These are phyloP conservation scores for Deilephila elpenor DNA, from an alignment of 2,888 invertebrate species.

Conservation along the genomic window DNA sequence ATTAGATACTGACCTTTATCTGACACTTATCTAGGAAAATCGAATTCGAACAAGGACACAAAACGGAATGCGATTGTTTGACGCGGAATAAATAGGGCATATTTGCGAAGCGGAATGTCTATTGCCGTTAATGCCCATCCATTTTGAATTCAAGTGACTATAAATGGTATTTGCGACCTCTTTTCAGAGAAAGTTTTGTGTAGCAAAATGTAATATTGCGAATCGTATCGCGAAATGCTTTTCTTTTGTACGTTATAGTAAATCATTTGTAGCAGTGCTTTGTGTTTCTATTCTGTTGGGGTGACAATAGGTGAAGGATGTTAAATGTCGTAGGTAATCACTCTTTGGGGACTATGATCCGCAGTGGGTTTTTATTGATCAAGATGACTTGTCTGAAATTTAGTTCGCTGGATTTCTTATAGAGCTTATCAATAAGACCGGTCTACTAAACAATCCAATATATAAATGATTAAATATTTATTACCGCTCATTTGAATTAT, in stretches of 20 bases:
- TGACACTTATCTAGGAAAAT: constrained; percentile 6
- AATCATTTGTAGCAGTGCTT: not conserved
- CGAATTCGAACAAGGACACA: not conserved
- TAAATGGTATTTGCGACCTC: constrained; percentile 23
- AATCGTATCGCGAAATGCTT: not conserved
- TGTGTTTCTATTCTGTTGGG: not conserved
- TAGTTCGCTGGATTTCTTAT: too few species aligned
- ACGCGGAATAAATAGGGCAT: constrained; percentile 15
- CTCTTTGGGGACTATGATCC: too few species aligned
- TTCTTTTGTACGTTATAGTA: not conserved
- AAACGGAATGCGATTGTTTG: constrained; percentile 13
- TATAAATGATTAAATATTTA: not conserved
- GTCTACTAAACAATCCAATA: not conserved
- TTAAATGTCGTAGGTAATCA: not conserved
- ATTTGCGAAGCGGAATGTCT: constrained; percentile 11
- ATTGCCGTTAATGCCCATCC: constrained; percentile 15
- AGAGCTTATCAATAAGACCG: too few species aligned
- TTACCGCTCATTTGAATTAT: not conserved
- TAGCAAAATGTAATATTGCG: constrained; percentile 7
- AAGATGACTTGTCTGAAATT: too few species aligned
- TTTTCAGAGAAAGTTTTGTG: constrained; percentile 17
- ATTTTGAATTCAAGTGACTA: constrained; percentile 22
- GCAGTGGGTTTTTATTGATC: too few species aligned
- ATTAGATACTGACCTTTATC: constrained; percentile 2
- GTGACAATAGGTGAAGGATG: not conserved